phyloP scores from a whole-genome alignment of 2,888 invertebrate genomes.

The Koerneria pararmatus region DNA sequence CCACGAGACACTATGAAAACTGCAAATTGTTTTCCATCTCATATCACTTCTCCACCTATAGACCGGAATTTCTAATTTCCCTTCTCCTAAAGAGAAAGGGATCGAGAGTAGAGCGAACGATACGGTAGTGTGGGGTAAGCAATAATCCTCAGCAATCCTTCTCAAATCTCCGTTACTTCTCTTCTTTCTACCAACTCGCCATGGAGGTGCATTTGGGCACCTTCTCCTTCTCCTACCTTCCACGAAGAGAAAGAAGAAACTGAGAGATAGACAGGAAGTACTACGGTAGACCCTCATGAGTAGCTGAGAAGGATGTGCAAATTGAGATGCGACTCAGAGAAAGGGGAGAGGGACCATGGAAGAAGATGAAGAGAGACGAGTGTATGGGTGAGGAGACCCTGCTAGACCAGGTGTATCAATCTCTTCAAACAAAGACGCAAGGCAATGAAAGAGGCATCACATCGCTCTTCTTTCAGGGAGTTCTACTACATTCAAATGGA shows the following conservation, averaged over 20 bases:
- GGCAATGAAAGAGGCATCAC: neutral
- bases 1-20: no score
- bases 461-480: slow-evolving; percentile 71
- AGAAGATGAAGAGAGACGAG: no score
- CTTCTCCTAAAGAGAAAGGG: neutral
- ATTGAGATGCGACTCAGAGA: no score
- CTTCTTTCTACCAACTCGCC: slow-evolving; percentile 16
- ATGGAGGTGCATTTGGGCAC: no score
- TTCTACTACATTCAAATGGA: slow-evolving; percentile 99
- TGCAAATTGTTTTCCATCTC: neutral
- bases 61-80: neutral
- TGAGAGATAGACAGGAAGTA: no score
- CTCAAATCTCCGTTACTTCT: slow-evolving; percentile 11
- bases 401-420: neutral
- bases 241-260: slow-evolving; percentile 1
- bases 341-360: no score
- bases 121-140: neutral
- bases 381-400: neutral
- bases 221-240: no score
- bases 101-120: neutral
- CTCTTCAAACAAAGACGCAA: slow-evolving; percentile 6
- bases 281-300: no score
- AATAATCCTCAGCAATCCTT: slow-evolving; percentile 13
- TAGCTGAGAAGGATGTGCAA: no score
- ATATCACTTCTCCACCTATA: neutral